Percentiles rank a stretch among this genome's conserved stretches.
Evolutionary conservation across 2,113 vertebrate species (phyloP).

Genomic region (Gymnocephalus cernua): DNA sequence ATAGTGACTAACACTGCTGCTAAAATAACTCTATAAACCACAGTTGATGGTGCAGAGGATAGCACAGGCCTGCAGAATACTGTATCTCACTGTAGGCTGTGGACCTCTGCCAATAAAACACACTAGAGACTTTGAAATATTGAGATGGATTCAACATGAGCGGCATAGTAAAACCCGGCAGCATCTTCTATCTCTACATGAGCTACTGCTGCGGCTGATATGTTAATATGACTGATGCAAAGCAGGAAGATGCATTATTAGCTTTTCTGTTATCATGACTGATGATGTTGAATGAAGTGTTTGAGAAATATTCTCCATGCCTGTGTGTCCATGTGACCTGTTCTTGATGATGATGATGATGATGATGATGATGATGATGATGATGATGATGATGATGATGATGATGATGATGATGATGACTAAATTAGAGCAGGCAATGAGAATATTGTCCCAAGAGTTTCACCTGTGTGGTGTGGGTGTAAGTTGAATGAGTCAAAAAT

Average conservation of each 20-base stretch:
- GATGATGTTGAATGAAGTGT: conserved; percentile 46
- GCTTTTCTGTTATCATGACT: conserved; percentile 22
- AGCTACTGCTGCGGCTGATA: conserved; percentile 24
- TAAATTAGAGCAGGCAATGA: conserved; percentile 68
- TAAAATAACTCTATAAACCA: conserved; percentile 60
- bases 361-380: too few species aligned
- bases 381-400: too few species aligned
- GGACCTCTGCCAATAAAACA: conserved; percentile 69
- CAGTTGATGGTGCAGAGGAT: conserved; percentile 64
- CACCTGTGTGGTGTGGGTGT: conserved; percentile 44
- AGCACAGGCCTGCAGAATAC: conserved; percentile 54
- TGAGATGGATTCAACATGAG: conserved; percentile 64
- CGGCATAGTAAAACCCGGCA: conserved; percentile 48
- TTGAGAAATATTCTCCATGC: conserved; percentile 36
- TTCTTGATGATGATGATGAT: conserved; percentile 40
- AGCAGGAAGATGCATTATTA: conserved; percentile 34
- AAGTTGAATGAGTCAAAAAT: not conserved
- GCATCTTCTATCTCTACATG: conserved; percentile 31
- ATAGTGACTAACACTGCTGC: conserved; percentile 53
- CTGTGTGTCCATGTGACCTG: conserved; percentile 27
- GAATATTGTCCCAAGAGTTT: conserved; percentile 53
- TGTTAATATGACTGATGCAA: conserved; percentile 40
- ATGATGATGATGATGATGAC: conserved; percentile 39
- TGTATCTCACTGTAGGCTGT: conserved; percentile 74
- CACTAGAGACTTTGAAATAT: conserved; percentile 69